Base-by-base conservation (phyloP, 92 coral and sea anemone genomes). In the Parazoanthus atlanticus region DNA sequence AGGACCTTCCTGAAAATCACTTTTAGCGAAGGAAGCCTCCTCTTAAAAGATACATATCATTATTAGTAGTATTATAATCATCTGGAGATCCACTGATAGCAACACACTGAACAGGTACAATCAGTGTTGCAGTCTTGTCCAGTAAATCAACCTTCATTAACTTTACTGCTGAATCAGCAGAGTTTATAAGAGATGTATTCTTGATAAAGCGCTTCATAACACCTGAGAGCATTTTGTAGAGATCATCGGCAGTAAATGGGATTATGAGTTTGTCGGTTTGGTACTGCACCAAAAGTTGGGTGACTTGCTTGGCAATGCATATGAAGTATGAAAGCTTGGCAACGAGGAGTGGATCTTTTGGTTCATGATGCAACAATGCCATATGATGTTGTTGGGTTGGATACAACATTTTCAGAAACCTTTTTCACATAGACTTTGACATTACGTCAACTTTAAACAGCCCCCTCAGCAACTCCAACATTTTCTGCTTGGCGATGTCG, bases 381-480 rank as follows among this genome's bases (percentile, higher is more conserved):
- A 79, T 88, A 79, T 58, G 90, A 79, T 78, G 86, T 10, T 87
- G 85, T 87, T n/a, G 78, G 85, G 76, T 79, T 80, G 69, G 86
- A 46, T n/a, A n/a, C n/a, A n/a, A n/a, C n/a, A n/a, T n/a, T n/a
- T n/a, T n/a, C n/a, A n/a, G n/a, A n/a, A n/a, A n/a, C n/a, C n/a
- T n/a, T n/a, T n/a, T n/a, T n/a, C n/a, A n/a, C n/a, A n/a, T n/a
- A n/a, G n/a, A n/a, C n/a, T n/a, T n/a, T n/a, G n/a, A n/a, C n/a
- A n/a, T n/a, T n/a, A n/a, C n/a, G n/a, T n/a, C n/a, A n/a, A n/a
- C n/a, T n/a, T n/a, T n/a, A n/a, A 43, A 88, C 86, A 80, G 90
- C 90, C 90, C 90, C 79, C 72, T 88, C 86, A 80, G 89, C 82
- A 86, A 86, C 82, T 86, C 13, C 52, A 86, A 86, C 90, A 80